Conservation (phyloP, 2,797 vertebrate species). For the Sebastes iracundus region DNA sequence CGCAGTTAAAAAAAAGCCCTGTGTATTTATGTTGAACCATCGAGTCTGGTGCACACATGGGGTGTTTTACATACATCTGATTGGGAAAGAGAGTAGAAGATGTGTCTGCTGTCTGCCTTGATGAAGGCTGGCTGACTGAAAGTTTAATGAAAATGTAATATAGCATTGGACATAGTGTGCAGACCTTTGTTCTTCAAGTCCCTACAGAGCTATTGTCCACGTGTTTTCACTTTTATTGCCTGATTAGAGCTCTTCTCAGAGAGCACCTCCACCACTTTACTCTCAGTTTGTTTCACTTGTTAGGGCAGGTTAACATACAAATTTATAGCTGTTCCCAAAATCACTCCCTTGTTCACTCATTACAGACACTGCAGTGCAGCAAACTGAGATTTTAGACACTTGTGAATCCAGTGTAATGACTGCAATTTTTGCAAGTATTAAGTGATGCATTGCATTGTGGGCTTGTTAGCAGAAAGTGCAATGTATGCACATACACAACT, state of each 20-base stretch:
- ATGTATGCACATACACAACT: not conserved
- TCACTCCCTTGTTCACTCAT: not conserved
- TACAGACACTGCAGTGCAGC: not conserved
- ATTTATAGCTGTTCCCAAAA: not conserved
- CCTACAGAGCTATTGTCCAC: not conserved
- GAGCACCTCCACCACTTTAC: not conserved
- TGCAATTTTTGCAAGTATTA: not conserved
- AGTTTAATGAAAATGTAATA: not conserved
- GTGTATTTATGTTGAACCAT: not conserved
- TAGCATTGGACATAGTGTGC: not conserved
- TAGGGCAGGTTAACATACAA: not conserved
- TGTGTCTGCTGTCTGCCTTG: not conserved
- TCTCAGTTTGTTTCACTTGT: not conserved
- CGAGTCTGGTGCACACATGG: not conserved
- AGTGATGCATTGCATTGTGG: not conserved
- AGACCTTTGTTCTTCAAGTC: not conserved
- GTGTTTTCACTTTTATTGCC: not conserved
- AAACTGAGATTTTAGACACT: not conserved
- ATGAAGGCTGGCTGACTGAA: not conserved
- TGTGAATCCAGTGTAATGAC: not conserved
- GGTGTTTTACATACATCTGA: not conserved
- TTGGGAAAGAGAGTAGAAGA: not conserved
- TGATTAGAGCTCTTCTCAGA: not conserved
- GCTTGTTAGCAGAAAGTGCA: not conserved
- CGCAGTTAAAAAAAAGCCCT: not conserved